Base-by-base conservation (phyloP, 2,888 invertebrate species). In the Trichogramma evanescens region DNA sequence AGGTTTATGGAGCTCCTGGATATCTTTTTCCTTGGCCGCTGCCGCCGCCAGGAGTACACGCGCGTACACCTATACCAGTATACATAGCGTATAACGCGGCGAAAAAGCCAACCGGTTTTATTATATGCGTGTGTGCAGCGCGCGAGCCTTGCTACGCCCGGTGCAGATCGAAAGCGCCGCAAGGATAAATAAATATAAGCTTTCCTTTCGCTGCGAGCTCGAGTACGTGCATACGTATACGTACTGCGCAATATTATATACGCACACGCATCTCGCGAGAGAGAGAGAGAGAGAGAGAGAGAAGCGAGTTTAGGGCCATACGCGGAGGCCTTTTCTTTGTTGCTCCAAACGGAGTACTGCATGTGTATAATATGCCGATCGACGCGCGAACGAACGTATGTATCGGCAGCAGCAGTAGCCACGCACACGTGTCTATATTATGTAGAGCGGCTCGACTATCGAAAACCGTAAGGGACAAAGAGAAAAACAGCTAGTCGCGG, bases 151-250 rank as follows among this genome's bases (percentile, higher is more conserved):
- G 26, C 26, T 26, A 26, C 26, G 26, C 26, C 26, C 26, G 26
- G 26, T 26, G 26, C 26, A 2, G 26, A 26, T 26, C 26, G 26
- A 26, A 26, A 26, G 26, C 26, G 26, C 26, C 59, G 58, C 59
- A 61, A 61, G 62, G 63, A 68, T 66, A 66, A 65, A 65, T 63
- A 64, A 58, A 61, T 46, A 59, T 66, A 63, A 63, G 63, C 61
- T 65, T 68, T 66, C 66, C 63, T 61, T 59, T 59, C 63, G 54
- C 59, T 53, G 41, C 40, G 6, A 8, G 42, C 48, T 48, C 48
- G 8, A 10, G 40, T 54, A 54, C n/a, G 41, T 51, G 41, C 41
- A 43, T 43, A 45, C 40, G 51, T 42, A n/a, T 56, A 55, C 42
- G 42, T 51, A 41, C 51, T 9, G 46, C 55, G 13, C 26, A 10